Base-by-base conservation (phyloP, 2,888 invertebrate species). In the Gastracanthus pulcherrimus region DNA sequence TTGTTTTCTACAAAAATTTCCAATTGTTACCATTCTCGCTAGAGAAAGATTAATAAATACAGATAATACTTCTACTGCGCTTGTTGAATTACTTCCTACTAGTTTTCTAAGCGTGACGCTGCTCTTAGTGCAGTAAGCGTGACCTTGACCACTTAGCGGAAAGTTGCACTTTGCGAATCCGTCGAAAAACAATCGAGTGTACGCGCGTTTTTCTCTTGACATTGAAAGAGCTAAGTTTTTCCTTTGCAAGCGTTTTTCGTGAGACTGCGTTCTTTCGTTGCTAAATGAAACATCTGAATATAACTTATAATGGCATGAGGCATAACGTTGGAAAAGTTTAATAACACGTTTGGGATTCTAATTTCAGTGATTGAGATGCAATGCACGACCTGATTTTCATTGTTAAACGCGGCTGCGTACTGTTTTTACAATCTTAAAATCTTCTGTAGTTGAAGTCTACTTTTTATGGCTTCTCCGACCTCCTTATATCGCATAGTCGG, bases 391-490 rank as follows among this genome's bases (percentile, higher is more conserved):
- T 38, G 36, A 67, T 29, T 38, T 76, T 67, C 31, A 76, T 67
- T 76, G 74, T 55, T 38, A 13, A 64, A 41, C 38, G 29, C 31
- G 16, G 16, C 31, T 60, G 16, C 60, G 29, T 23, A 31, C 34
- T 38, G n/a, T 41, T 74, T 66, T 76, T 76, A 11, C 41, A 76
- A 60, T 67, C 41, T 76, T 67, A 67, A 69, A 69, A 76, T 60
- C 66, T 76, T 34, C 23, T 26, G 9, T 9, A 67, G 45, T 26
- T n/a, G 6, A 38, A 66, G 48, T 45, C 48, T n/a, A 11, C 55
- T 62, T 77, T 62, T 72, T 72, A 72, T 51, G 66, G 79, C 29
- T 66, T 79, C 79, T 34, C 11, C 55, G 72, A 66, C 72, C 72
- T 79, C 64, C 41, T 72, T 72, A 13, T 48, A 31, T 41, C 9